phyloP scores from a whole-genome alignment of 2,113 vertebrate genomes.

The Caracal caracal region DNA sequence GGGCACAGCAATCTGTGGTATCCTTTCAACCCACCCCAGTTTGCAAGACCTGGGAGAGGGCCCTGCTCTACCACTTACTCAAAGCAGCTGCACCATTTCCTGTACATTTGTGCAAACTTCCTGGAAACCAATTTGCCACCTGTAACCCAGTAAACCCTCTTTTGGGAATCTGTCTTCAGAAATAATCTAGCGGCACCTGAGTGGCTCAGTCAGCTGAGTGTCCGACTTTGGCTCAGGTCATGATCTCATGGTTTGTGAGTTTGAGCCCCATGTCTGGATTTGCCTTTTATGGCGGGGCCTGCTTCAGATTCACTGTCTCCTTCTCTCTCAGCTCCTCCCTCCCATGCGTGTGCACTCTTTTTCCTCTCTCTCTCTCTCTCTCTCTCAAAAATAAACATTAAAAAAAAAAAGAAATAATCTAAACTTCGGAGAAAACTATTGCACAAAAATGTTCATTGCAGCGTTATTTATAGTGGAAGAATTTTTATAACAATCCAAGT shows the following conservation, averaged over 20 bases:
- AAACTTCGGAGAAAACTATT: not conserved
- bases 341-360: too few species aligned
- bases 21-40: not conserved
- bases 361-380: too few species aligned
- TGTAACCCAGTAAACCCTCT: not conserved
- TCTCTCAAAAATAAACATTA: too few species aligned
- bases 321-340: too few species aligned
- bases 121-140: not conserved
- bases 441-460: slow-evolving; percentile 16
- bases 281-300: too few species aligned
- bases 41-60: not conserved
- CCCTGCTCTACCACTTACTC: not conserved
- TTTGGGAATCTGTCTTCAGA: not conserved
- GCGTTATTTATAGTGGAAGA: not conserved
- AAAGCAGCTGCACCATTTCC: not conserved
- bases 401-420: not conserved
- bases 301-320: too few species aligned
- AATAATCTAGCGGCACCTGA: not conserved
- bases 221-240: too few species aligned
- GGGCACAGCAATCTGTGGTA: not conserved
- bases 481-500: slow-evolving; percentile 5
- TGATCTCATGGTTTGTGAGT: too few species aligned
- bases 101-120: not conserved
- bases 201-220: too few species aligned
- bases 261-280: too few species aligned